Evolutionary conservation across 2,113 vertebrate genomes (phyloP), one percentile per base, ranked within the genome.

Genomic region (Collichthys lucidus): DNA sequence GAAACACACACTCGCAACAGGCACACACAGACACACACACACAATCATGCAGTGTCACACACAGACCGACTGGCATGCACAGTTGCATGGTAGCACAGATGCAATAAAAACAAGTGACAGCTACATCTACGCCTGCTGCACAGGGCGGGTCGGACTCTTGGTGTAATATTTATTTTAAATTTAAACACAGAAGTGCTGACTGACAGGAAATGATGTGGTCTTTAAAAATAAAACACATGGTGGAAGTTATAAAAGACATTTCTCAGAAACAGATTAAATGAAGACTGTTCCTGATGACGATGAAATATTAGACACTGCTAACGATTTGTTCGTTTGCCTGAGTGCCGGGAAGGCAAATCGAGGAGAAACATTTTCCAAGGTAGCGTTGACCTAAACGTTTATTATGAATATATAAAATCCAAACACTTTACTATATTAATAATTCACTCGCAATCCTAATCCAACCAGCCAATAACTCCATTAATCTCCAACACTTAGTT

Each of bases 51-150:
- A 24, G 47, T 56, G 69, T 76, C 68, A 29, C 75, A 73, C 47
- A 76, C 50, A 59, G 35, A 63, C 82, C 11, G 55, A 79, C 20
- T 19, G 63, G 11, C 35, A 67, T 40, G 72, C 52, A 74, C 74
- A 68, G 66, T 47, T 53, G 71, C 61, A 56, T 24, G 4, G 53
- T 42, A 53, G 53, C 49, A 77, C 29, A 68, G 44, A 19, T 26
- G 22, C 44, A 59, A 44, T 29, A n/a, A 56, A 35, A 40, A 60
- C 12, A 61, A 79, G 42, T 44, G 66, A 9, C 11, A 4, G 19
- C 19, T 46, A 47, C 15, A 26, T 42, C 20, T 35, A 40, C 31
- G n/a, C 31, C 66, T 26, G 61, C 8, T 26, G 20, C 73, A 19
- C 26, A 17, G 14, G 16, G 53, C 4, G 10, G 50, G 53, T 24